Percentiles rank a stretch among this genome's conserved stretches.
Conservation (phyloP, 2,797 vertebrate species). For the Leptodactylus fallax region DNA sequence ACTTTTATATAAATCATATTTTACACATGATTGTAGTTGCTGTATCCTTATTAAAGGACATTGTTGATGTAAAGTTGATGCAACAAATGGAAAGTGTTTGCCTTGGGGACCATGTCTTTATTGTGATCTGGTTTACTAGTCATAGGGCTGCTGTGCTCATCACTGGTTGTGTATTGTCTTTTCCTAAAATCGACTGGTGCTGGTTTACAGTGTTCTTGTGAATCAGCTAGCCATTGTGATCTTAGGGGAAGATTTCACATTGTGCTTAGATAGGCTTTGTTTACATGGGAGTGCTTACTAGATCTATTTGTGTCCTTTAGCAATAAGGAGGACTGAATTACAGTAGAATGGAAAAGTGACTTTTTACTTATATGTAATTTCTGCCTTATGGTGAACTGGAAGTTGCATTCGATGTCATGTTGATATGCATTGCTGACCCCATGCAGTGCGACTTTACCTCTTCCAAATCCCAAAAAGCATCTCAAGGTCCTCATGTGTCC, state of each 20-base stretch:
- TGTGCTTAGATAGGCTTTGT: no score
- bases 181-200: not conserved
- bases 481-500: not conserved
- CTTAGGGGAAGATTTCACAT: no score
- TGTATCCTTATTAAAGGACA: not conserved
- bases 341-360: not conserved
- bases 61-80: constrained; percentile 46
- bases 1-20: no score
- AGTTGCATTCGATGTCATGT: not conserved
- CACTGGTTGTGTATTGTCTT: not conserved
- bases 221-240: no score
- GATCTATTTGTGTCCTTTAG: not conserved
- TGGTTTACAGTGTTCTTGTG: not conserved
- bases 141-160: not conserved
- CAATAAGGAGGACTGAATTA: not conserved
- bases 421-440: not conserved
- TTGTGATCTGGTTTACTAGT: not conserved
- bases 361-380: no score
- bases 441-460: not conserved
- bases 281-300: no score
- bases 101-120: not conserved
- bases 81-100: constrained; percentile 47
- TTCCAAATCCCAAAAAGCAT: not conserved
- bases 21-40: no score
- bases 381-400: not conserved